Evolutionary conservation across 2,797 vertebrate genomes (phyloP), one percentile per base, ranked within the genome.

Genomic region (Euthynnus affinis): DNA sequence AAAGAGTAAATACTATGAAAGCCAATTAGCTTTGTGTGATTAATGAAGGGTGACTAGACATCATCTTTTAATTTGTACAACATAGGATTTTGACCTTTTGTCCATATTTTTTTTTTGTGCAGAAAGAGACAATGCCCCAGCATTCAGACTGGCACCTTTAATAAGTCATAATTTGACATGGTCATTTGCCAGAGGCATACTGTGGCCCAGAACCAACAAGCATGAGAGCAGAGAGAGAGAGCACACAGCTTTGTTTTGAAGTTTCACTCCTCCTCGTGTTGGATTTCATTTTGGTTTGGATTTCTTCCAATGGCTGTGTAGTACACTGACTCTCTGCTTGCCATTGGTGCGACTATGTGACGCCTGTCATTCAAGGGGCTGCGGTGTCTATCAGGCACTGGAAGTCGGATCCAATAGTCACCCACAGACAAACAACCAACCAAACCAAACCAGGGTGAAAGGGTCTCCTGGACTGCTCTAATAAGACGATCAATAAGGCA

Each of bases 271-370:
- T 76, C 78, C 77, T 79, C 18, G 3, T 75, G 76, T 77, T 74
- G 70, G 74, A 75, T 88, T 89, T 79, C 73, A 81, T 59, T 66
- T 79, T 74, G 78, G 66, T 56, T 77, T 80, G 80, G 82, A 81
- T 71, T 68, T 67, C 73, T 42, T 71, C 76, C 76, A 71, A 17
- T 53, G 65, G 25, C 80, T 79, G 57, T 73, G 78, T 78, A 62
- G 51, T 74, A 65, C 57, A 76, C 80, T 32, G 53, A 60, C 72
- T 57, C 53, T 40, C 78, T 34, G 67, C 51, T 55, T 15, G 51
- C 55, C 74, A 72, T 82, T 82, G 81, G 81, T 86, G 58, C 22
- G 58, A 69, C 65, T 66, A 80, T 61, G 65, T 62, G 22, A 74
- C 84, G 74, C 66, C 75, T 83, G 72, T 81, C 77, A 84, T 82